Evolutionary conservation across 2,888 invertebrate genomes (phyloP).

Genomic region (Lasioglossum pauxillum): DNA sequence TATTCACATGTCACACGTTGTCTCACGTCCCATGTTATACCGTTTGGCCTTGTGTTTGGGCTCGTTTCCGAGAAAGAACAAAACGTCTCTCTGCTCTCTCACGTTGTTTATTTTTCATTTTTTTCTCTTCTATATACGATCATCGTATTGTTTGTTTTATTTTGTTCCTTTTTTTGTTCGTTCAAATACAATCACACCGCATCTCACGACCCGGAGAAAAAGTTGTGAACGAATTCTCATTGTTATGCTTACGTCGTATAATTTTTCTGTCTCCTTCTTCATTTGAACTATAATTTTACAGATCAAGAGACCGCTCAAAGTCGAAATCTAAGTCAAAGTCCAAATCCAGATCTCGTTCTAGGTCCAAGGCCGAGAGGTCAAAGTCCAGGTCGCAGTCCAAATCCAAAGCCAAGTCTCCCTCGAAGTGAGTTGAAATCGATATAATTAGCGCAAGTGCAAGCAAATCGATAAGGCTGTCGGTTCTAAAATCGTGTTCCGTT

Average conservation of each 20-base stretch:
- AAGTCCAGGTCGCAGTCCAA: conserved; percentile 86
- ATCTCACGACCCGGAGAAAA: conserved; percentile 22
- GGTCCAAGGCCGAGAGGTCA: conserved; percentile 86
- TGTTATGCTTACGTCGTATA: conserved; percentile 51
- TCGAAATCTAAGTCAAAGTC: conserved; percentile 88
- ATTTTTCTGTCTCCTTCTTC: conserved; percentile 60
- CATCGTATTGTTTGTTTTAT: conserved; percentile 39
- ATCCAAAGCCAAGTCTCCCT: conserved; percentile 85
- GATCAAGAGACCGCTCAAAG: conserved; percentile 88
- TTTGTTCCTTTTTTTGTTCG: background rate
- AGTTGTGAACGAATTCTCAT: conserved; percentile 39
- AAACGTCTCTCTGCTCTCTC: conserved; percentile 64
- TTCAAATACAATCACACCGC: background rate
- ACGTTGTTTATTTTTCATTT: conserved; percentile 33
- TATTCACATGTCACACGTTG: conserved; percentile 1
- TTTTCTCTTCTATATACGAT: conserved; percentile 17
- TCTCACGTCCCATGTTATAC: conserved; percentile 37
- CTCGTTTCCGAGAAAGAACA: conserved; percentile 60
- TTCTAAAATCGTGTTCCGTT: conserved; percentile 38
- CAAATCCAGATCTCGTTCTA: conserved; percentile 88
- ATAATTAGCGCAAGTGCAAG: conserved; percentile 66
- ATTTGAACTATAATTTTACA: conserved; percentile 83
- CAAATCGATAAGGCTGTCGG: conserved; percentile 31
- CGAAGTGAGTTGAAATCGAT: conserved; percentile 83
- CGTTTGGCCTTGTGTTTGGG: conserved; percentile 77